phyloP scores from a whole-genome alignment of 2,113 vertebrate species.

The Mustelus asterias region DNA sequence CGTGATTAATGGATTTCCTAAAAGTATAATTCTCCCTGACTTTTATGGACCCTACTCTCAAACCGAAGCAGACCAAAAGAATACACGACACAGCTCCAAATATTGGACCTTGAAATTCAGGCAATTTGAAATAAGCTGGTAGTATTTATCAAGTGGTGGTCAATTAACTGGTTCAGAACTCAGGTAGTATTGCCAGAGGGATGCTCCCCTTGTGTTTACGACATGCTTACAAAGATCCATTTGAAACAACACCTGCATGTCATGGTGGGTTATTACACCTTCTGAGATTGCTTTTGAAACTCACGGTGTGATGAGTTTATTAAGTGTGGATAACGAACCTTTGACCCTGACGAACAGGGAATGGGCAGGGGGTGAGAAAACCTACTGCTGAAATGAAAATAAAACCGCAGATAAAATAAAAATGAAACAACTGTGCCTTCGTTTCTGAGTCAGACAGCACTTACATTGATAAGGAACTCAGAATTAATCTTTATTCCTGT shows the following conservation, averaged over 20 bases:
- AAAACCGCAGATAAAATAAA: neutral
- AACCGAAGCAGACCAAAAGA: neutral
- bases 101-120: neutral
- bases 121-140: neutral
- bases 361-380: neutral
- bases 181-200: neutral
- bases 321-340: neutral
- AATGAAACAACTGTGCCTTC: neutral
- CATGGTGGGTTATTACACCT: neutral
- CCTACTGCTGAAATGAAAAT: no score
- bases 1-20: neutral
- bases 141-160: neutral
- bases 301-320: neutral
- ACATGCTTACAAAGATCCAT: neutral
- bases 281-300: neutral
- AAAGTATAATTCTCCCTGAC: neutral
- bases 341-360: neutral
- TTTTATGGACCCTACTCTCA: neutral
- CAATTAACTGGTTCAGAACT: neutral
- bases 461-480: conserved; percentile 4
- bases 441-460: neutral
- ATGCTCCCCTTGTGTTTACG: neutral
- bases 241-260: neutral
- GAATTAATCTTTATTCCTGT: neutral
- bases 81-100: neutral